Evolutionary conservation across 92 coral and sea anemone genomes (phyloP).

Genomic region (Isaurus tuberculatus): DNA sequence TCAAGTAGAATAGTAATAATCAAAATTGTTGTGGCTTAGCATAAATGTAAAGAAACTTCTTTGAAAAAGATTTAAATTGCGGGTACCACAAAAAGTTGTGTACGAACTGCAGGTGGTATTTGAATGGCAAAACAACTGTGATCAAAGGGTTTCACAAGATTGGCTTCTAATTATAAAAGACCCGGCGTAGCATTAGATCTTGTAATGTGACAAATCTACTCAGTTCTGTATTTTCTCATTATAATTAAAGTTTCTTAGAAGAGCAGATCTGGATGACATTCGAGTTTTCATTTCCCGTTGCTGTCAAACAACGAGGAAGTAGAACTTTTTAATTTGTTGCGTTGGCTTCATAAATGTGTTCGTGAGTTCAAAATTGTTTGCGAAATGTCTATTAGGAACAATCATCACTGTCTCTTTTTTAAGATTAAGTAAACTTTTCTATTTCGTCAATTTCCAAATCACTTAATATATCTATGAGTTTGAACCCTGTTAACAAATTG

Average conservation of each 20-base stretch:
- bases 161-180: slow-evolving; percentile 1
- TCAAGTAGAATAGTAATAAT: neutral
- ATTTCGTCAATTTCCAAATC: neutral
- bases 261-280: slow-evolving; percentile 20
- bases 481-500: neutral
- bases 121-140: neutral
- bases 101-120: slow-evolving; percentile 36
- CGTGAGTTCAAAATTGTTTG: neutral
- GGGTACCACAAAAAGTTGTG: neutral
- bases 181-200: neutral
- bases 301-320: slow-evolving; percentile 10
- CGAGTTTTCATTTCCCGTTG: slow-evolving; percentile 30
- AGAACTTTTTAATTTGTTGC: neutral
- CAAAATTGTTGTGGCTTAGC: slow-evolving; percentile 37
- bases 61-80: neutral
- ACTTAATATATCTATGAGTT: neutral
- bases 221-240: neutral
- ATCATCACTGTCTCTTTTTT: neutral
- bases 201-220: neutral
- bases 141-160: neutral
- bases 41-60: neutral
- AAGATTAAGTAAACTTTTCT: neutral
- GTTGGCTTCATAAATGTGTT: slow-evolving; percentile 8
- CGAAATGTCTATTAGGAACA: neutral
- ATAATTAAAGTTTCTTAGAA: slow-evolving; percentile 7